Conservation (phyloP, 2,113 vertebrate genomes). For the Phodopus roborovskii region DNA sequence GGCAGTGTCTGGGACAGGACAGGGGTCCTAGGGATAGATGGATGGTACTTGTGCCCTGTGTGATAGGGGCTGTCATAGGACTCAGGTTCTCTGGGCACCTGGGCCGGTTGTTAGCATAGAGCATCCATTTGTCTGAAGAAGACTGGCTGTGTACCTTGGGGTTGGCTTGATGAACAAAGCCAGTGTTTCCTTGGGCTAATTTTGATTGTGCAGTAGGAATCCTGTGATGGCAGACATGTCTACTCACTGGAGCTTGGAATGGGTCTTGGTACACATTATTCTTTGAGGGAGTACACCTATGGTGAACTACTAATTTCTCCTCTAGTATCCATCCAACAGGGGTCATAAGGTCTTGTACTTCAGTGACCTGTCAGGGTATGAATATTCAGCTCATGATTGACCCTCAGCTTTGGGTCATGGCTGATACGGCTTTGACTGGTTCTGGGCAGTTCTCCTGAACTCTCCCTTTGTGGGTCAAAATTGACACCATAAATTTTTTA, state of each 20-base stretch:
- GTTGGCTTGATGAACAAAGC: neutral
- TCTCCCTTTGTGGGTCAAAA: neutral
- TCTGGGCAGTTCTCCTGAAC: accelerated
- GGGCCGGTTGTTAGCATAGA: no score
- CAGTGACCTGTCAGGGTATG: accelerated
- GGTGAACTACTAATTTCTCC: neutral
- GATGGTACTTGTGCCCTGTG: no score
- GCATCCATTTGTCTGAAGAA: no score
- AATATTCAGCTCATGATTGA: accelerated
- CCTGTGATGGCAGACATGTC: accelerated
- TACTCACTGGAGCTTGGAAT: accelerated
- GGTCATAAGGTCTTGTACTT: neutral
- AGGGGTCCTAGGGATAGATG: no score
- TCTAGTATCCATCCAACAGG: neutral
- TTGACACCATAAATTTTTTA: neutral
- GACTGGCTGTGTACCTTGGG: neutral
- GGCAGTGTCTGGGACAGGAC: neutral
- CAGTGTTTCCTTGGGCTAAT: accelerated
- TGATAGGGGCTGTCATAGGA: no score
- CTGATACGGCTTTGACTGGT: neutral
- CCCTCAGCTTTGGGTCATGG: neutral
- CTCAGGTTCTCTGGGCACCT: neutral
- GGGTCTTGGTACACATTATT: neutral
- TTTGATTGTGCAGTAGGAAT: no score
- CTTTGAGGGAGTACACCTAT: neutral